Conservation (phyloP, 2,888 invertebrate species). For the Rotaria macrura region DNA sequence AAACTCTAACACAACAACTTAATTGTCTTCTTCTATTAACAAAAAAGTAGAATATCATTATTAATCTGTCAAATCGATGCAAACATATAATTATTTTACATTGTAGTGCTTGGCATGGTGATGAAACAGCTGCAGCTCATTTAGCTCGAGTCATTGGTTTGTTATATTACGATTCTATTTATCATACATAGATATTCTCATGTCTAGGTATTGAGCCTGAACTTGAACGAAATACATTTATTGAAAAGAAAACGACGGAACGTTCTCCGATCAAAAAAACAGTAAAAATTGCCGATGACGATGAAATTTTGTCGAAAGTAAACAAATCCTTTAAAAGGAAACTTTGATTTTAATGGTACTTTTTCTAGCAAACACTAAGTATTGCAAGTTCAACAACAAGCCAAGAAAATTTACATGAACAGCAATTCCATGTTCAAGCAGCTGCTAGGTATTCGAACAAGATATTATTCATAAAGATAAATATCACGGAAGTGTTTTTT, state of each 20-base stretch:
- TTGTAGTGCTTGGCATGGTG: constrained; percentile 1
- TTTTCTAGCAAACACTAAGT: background rate
- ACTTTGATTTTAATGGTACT: background rate
- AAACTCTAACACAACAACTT: background rate
- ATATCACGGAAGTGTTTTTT: too few species aligned
- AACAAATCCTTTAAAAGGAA: background rate
- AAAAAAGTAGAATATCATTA: background rate
- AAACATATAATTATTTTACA: background rate
- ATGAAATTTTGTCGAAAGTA: background rate
- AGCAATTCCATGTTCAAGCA: background rate
- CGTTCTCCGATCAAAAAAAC: background rate
- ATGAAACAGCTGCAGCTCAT: background rate
- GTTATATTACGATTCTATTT: background rate
- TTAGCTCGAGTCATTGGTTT: background rate
- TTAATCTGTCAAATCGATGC: background rate
- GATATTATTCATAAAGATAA: too few species aligned
- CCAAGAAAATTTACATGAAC: background rate
- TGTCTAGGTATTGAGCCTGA: background rate
- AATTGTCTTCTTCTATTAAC: background rate
- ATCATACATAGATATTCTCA: background rate
- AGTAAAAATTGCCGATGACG: background rate
- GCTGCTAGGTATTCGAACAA: background rate
- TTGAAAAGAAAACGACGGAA: background rate
- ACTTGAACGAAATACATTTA: background rate
- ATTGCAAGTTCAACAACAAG: background rate